Evolutionary conservation across 2,797 vertebrate genomes (phyloP).

Genomic region (Clamator glandarius): DNA sequence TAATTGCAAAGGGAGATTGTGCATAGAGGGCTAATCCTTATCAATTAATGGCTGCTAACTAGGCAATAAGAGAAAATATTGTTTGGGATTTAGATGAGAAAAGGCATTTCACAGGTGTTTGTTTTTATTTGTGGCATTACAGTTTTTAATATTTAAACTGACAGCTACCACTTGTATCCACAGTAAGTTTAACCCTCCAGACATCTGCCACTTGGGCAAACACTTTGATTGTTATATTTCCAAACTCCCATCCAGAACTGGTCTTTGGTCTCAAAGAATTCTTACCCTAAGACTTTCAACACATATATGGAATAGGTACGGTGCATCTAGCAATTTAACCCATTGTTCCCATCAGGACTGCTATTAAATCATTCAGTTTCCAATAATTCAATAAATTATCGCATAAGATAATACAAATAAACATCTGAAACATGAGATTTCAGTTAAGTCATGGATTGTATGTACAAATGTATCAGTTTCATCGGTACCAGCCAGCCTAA

Average conservation of each 20-base stretch:
- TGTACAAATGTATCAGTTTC: not conserved
- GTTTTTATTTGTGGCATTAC: not conserved
- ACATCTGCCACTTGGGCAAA: not conserved
- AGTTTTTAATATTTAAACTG: not conserved
- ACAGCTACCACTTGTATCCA: not conserved
- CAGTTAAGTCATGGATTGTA: not conserved
- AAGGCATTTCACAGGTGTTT: not conserved
- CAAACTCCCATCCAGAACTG: not conserved
- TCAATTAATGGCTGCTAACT: not conserved
- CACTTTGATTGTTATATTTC: not conserved
- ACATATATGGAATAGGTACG: not conserved
- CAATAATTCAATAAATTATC: not conserved
- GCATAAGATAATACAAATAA: not conserved
- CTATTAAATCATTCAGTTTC: not conserved
- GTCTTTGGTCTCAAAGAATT: not conserved
- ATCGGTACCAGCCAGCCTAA: not conserved
- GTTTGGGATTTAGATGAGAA: not conserved
- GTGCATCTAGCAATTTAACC: not conserved
- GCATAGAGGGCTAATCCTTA: not conserved
- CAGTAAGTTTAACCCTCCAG: not conserved
- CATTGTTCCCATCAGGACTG: not conserved
- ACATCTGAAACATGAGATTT: not conserved
- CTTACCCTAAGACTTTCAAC: not conserved
- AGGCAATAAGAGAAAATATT: not conserved
- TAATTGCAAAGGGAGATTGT: not conserved